A percentile compares a stretch with the other conserved stretches of the same genome.
Evolutionary conservation across 2,888 invertebrate genomes (phyloP).

Genomic region (Acleris literana): DNA sequence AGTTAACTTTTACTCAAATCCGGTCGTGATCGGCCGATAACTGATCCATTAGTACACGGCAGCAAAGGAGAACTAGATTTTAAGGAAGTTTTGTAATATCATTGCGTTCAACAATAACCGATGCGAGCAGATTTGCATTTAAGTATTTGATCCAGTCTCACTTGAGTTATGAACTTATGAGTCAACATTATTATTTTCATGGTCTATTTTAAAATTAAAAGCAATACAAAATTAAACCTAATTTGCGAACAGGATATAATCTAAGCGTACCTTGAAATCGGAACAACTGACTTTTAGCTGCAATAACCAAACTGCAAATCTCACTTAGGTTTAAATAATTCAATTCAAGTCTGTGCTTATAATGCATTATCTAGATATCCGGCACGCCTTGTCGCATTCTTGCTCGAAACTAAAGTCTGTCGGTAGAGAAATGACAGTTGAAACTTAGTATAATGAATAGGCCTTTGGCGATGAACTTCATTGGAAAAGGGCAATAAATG

Average conservation of each 20-base stretch:
- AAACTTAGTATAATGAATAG: not conserved
- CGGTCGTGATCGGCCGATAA: constrained; percentile 27
- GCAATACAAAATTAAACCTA: not conserved
- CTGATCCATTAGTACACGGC: constrained; percentile 15
- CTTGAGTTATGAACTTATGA: no score
- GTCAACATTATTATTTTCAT: not conserved
- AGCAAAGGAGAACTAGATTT: not conserved
- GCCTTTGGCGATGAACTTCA: constrained; percentile 9
- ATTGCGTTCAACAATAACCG: not conserved
- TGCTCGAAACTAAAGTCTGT: constrained; percentile 11
- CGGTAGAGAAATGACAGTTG: constrained; percentile 18
- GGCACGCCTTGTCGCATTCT: constrained; percentile 51
- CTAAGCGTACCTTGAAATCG: constrained; percentile 10
- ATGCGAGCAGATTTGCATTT: not conserved
- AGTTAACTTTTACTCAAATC: constrained; percentile 27
- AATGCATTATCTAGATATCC: constrained; percentile 46
- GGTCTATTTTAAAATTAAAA: not conserved
- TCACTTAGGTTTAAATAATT: constrained; percentile 16
- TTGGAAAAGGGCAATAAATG: not conserved
- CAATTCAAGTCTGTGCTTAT: constrained; percentile 18
- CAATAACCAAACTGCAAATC: constrained; percentile 21
- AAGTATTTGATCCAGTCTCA: not conserved
- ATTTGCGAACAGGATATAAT: constrained; percentile 20
- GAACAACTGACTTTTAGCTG: constrained; percentile 13
- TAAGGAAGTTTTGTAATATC: constrained; percentile 21